A percentile compares a stretch with the other conserved stretches of the same genome.
phyloP scores from a whole-genome alignment of 2,888 invertebrate species.

The Creontiades dilutus region DNA sequence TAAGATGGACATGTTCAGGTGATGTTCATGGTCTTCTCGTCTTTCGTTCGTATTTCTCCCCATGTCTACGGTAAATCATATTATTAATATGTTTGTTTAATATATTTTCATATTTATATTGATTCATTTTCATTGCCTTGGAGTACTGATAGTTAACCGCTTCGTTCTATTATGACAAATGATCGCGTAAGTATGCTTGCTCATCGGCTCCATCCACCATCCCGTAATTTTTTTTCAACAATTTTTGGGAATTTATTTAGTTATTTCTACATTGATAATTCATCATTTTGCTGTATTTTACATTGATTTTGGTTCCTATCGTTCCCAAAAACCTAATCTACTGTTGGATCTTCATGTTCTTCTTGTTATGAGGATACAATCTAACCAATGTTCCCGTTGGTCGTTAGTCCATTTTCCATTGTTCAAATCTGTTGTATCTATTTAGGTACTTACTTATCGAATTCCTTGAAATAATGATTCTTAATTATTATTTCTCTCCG shows the following conservation, averaged over 20 bases:
- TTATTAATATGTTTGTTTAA: not conserved
- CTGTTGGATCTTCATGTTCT: no score
- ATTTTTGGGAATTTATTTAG: not conserved
- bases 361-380: no score
- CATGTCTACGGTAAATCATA: conserved; percentile 48
- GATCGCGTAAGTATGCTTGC: not conserved
- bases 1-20: conserved; percentile 60
- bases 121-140: not conserved
- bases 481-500: no score
- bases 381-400: no score
- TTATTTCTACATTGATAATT: conserved; percentile 9
- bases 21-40: conserved; percentile 62
- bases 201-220: conserved; percentile 23
- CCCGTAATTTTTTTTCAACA: conserved; percentile 1
- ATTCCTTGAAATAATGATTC: no score
- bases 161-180: not conserved
- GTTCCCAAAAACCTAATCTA: no score
- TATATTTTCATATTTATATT: not conserved
- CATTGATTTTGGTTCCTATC: not conserved
- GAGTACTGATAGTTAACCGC: not conserved
- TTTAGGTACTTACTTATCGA: no score
- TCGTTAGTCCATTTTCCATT: no score
- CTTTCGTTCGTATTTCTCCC: conserved; percentile 3
- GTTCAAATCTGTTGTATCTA: no score
- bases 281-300: not conserved